Evolutionary conservation across 1,140 invertebrate species (phyloP).

Genomic region (Solen grandis): DNA sequence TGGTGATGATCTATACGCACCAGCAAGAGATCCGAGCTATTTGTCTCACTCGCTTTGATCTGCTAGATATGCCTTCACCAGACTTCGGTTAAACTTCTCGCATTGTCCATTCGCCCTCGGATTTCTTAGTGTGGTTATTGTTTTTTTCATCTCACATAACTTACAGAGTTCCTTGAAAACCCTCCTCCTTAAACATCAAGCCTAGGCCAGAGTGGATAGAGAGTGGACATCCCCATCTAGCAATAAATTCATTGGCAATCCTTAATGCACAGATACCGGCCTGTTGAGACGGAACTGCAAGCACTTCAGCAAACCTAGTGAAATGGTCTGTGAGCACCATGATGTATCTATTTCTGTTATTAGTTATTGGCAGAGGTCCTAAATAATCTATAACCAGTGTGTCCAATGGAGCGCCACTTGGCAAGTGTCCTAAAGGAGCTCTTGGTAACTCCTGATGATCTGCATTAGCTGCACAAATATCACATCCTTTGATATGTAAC

Average conservation of each 20-base stretch:
- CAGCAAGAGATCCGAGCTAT: conserved; percentile 43
- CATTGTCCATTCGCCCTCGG: too few species aligned
- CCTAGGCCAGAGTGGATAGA: conserved; percentile 12
- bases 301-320: background rate
- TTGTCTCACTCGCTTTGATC: conserved; percentile 59
- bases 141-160: conserved; percentile 26
- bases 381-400: conserved; percentile 2
- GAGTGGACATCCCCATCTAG: background rate
- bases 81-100: too few species aligned
- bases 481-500: background rate
- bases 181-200: conserved; percentile 7
- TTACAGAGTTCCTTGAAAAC: conserved; percentile 38
- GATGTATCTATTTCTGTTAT: too few species aligned
- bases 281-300: conserved; percentile 7
- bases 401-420: background rate
- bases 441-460: background rate
- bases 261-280: background rate
- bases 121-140: too few species aligned
- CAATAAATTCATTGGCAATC: conserved; percentile 14
- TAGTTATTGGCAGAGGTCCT: conserved; percentile 18
- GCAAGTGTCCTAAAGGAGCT: conserved; percentile 7
- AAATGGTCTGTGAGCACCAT: too few species aligned
- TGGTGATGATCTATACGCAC: conserved; percentile 44
- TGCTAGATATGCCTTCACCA: too few species aligned
- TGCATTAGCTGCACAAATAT: too few species aligned